Evolutionary conservation across 2,888 invertebrate species (phyloP).

Genomic region (Capitulum mitella): DNA sequence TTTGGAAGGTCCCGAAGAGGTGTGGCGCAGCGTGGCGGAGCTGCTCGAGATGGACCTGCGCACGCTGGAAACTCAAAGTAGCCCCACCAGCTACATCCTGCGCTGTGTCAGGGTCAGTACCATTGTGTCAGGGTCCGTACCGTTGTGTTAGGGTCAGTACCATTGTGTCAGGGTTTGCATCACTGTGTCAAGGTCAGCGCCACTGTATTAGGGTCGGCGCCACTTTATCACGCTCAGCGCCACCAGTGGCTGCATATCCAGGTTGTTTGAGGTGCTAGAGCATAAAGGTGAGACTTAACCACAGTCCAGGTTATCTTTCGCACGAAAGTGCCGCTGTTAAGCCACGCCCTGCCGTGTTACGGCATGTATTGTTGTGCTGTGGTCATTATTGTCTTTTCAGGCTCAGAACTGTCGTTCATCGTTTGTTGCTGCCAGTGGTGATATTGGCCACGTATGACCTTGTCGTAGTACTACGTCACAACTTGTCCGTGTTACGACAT

Average conservation of each 20-base stretch:
- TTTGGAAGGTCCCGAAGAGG: not conserved
- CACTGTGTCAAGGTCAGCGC: too few relatives aligned
- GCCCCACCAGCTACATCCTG: constrained; percentile 9
- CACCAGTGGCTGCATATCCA: too few relatives aligned
- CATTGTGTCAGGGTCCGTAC: too few relatives aligned
- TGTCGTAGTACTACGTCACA: not conserved
- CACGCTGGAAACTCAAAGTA: not conserved
- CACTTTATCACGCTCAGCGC: too few relatives aligned
- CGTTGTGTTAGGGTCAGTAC: not conserved
- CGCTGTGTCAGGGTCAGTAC: not conserved
- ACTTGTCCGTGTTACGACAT: not conserved
- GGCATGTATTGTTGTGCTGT: not conserved
- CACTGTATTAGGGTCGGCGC: too few relatives aligned
- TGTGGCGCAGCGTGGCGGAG: not conserved
- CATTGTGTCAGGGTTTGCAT: not conserved
- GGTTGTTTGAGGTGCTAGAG: too few relatives aligned
- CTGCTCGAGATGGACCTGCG: not conserved
- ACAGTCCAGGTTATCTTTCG: too few relatives aligned
- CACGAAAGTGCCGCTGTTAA: too few relatives aligned
- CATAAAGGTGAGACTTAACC: too few relatives aligned
- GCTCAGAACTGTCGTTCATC: not conserved
- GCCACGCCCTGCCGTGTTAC: too few relatives aligned
- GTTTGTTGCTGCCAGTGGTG: not conserved
- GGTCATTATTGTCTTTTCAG: not conserved
- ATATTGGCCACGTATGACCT: not conserved